Percentiles rank a stretch among this genome's conserved stretches.
These are phyloP conservation scores for Tichodroma muraria DNA, from an alignment of 2,113 vertebrate species.

Conservation along the genomic window DNA sequence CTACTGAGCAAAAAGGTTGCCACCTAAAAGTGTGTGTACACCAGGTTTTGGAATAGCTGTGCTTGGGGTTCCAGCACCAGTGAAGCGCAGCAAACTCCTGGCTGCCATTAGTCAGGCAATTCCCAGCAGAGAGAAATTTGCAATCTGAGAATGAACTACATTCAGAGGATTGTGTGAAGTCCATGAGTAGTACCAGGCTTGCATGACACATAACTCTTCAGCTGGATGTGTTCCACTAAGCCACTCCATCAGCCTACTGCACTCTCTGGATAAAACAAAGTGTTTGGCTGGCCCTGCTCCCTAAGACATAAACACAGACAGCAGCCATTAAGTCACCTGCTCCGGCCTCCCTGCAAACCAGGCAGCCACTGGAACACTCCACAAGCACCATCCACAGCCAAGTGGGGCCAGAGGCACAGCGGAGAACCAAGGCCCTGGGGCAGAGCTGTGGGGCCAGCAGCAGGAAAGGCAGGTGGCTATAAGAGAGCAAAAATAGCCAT, in stretches of 20 bases:
- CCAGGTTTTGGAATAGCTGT: not conserved
- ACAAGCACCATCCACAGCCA: not conserved
- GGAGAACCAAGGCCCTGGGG: rapidly evolving
- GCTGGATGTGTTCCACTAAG: not conserved
- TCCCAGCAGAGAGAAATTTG: not conserved
- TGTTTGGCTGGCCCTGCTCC: not conserved
- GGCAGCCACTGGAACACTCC: not conserved
- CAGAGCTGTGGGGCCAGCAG: not conserved
- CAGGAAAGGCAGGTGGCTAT: not conserved
- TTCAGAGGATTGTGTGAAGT: not conserved
- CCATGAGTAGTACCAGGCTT: not conserved
- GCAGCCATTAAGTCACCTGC: not conserved
- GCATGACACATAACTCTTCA: not conserved
- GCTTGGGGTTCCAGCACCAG: not conserved
- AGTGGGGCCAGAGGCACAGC: not conserved
- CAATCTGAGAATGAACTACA: not conserved
- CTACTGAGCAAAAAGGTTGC: not conserved
- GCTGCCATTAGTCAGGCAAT: not conserved
- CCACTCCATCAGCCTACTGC: not conserved
- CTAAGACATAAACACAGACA: not conserved
- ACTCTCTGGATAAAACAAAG: not conserved
- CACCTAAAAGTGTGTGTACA: not conserved
- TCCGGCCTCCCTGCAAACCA: not conserved
- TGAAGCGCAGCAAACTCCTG: rapidly evolving
- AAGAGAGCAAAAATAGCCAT: not conserved